Conservation (phyloP, 2,888 invertebrate species). For the Melipona bicolor region DNA sequence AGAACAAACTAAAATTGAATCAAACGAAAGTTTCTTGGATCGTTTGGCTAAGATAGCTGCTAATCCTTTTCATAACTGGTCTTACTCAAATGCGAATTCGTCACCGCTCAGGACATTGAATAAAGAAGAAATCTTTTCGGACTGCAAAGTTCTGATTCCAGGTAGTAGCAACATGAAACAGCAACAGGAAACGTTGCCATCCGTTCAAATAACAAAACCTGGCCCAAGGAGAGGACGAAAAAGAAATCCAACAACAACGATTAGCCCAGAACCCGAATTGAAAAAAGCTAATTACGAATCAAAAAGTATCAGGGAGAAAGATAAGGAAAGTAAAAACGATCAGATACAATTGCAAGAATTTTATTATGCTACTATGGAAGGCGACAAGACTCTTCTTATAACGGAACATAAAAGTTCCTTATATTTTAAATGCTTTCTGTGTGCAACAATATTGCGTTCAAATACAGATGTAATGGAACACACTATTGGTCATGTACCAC, state of each 20-base stretch:
- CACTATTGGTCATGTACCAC: constrained; percentile 81
- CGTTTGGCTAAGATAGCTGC: constrained; percentile 85
- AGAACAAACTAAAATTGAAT: constrained; percentile 90
- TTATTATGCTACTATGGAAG: constrained; percentile 81
- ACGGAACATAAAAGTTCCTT: constrained; percentile 76
- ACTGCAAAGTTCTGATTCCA: constrained; percentile 49
- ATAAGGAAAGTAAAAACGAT: constrained; percentile 62
- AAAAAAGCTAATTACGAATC: constrained; percentile 70
- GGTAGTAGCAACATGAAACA: constrained; percentile 26
- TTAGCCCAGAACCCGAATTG: constrained; percentile 83
- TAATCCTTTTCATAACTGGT: constrained; percentile 90
- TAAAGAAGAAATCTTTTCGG: constrained; percentile 59
- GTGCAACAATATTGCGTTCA: constrained; percentile 76
- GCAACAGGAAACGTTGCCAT: constrained; percentile 15
- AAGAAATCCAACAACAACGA: constrained; percentile 74
- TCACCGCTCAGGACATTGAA: constrained; percentile 71
- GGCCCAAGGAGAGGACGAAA: constrained; percentile 80
- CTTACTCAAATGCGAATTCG: constrained; percentile 73
- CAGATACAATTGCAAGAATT: constrained; percentile 77
- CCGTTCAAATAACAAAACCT: constrained; percentile 44
- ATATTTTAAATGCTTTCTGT: constrained; percentile 81
- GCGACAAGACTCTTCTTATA: constrained; percentile 71
- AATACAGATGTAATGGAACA: constrained; percentile 83
- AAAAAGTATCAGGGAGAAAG: constrained; percentile 65
- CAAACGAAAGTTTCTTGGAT: constrained; percentile 83